Base-by-base conservation (phyloP, 2,113 vertebrate genomes). In the Eulemur rufifrons region DNA sequence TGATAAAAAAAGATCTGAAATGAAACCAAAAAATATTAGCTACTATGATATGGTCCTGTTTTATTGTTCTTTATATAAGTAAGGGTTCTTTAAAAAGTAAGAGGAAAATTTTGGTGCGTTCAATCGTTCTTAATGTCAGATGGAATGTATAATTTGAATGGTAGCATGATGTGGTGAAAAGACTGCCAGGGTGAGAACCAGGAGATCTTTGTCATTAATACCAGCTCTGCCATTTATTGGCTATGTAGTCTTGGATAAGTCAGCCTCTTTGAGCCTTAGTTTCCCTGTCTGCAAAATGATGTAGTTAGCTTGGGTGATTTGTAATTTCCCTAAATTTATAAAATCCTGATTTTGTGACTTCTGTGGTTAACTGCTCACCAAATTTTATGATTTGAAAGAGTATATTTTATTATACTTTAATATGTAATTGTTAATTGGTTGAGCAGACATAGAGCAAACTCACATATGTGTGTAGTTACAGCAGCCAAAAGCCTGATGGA, bases 321-420 rank as follows among this genome's bases (percentile, higher is more conserved):
- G 5, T 89, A 39, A 68, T 93, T 91, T 86, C 34, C 34, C 61
- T 93, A 37, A 32, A 94, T 83, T 93, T 83, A n/a, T 71, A 86
- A 94, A 94, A 47, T 71, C 23, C 21, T 89, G 42, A 42, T 80
- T 95, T 97, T 92, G 45, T 93, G 63, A 76, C 37, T 91, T 89
- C 39, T 25, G 68, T 68, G n/a, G 77, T 86, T 73, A 92, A 80
- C 87, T 66, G 45, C 5, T 91, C 9, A n/a, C 91, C 42, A 89
- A 69, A 66, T 96, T 93, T 88, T 69, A 63, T 94, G 59, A 82
- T 89, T 80, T 86, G 61, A 92, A 73, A 94, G 42, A 29, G 17
- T 63, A 59, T 88, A 29, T 86, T 93, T 95, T 89, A 91, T 45
- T 74, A 71, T 71, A 8, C 6, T 20, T n/a, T 95, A 80, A 80